Evolutionary conservation across 2,797 vertebrate genomes (phyloP).

Genomic region (Micromesistius poutassou): DNA sequence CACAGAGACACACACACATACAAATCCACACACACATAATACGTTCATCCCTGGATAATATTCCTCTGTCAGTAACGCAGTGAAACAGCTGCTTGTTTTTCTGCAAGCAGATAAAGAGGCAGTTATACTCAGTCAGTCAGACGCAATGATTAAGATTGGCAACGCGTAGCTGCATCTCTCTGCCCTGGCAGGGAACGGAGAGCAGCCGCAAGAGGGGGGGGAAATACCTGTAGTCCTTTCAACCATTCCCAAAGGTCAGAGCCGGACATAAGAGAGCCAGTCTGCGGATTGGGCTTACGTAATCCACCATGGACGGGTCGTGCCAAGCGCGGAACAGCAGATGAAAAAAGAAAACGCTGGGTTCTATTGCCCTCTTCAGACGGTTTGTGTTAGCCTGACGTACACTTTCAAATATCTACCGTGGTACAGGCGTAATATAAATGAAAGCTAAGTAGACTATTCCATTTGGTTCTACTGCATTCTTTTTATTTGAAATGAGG

Average conservation of each 20-base stretch:
- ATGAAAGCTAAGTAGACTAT: neutral
- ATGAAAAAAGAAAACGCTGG: conserved; percentile 42
- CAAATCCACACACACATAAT: conserved; percentile 13
- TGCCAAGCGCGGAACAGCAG: conserved; percentile 34
- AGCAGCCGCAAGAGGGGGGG: conserved; percentile 10
- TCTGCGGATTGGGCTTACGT: conserved; percentile 29
- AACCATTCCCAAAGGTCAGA: conserved; percentile 43
- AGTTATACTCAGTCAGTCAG: conserved; percentile 13
- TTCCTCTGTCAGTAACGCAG: neutral
- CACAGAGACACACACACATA: conserved; percentile 1
- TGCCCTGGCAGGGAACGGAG: conserved; percentile 2
- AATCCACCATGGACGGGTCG: conserved; percentile 38
- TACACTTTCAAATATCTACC: conserved; percentile 14
- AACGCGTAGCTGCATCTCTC: conserved; percentile 3
- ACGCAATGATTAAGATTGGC: conserved; percentile 21
- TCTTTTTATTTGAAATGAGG: neutral
- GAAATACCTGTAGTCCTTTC: conserved; percentile 17
- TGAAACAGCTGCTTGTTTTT: neutral
- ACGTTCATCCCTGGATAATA: conserved; percentile 11
- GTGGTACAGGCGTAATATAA: conserved; percentile 12
- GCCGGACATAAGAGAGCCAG: conserved; percentile 28
- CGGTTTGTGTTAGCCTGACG: conserved; percentile 22
- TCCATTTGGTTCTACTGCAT: neutral
- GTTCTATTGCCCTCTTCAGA: conserved; percentile 52
- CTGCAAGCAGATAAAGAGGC: conserved; percentile 7